A percentile compares a stretch with the other conserved stretches of the same genome.
These are phyloP conservation scores for Microtus pennsylvanicus DNA, from an alignment of 2,113 vertebrate species.

Conservation along the genomic window DNA sequence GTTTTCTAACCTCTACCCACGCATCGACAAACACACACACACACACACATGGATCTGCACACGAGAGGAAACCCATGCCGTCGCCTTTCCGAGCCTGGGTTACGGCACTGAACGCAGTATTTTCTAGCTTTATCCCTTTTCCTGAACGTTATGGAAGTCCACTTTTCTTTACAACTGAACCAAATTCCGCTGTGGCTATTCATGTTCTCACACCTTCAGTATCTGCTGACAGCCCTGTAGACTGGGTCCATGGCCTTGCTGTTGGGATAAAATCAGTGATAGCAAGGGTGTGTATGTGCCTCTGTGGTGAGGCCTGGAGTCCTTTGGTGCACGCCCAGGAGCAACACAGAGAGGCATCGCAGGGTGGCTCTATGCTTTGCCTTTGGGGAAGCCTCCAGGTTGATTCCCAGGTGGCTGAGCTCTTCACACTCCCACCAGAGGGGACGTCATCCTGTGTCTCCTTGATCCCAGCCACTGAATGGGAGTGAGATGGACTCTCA, in stretches of 20 bases:
- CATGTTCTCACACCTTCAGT: not conserved
- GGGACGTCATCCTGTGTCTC: no score
- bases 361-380: not conserved
- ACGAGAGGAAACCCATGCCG: not conserved
- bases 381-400: not conserved
- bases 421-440: no score
- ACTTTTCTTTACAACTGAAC: not conserved
- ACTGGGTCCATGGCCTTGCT: not conserved
- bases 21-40: no score
- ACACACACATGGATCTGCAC: not conserved
- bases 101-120: no score
- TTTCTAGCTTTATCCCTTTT: not conserved
- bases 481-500: not conserved
- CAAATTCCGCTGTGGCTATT: not conserved
- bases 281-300: not conserved
- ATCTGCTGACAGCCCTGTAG: not conserved
- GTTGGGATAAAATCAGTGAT: not conserved
- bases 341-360: not conserved
- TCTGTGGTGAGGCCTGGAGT: not conserved
- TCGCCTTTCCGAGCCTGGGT: not conserved
- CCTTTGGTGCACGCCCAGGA: not conserved
- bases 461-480: not conserved
- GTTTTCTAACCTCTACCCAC: not conserved
- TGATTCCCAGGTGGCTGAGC: not conserved
- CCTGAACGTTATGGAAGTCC: not conserved